These are phyloP conservation scores for Drosophila fungiperda DNA, from an alignment of 2,888 invertebrate genomes.

Conservation along the genomic window DNA sequence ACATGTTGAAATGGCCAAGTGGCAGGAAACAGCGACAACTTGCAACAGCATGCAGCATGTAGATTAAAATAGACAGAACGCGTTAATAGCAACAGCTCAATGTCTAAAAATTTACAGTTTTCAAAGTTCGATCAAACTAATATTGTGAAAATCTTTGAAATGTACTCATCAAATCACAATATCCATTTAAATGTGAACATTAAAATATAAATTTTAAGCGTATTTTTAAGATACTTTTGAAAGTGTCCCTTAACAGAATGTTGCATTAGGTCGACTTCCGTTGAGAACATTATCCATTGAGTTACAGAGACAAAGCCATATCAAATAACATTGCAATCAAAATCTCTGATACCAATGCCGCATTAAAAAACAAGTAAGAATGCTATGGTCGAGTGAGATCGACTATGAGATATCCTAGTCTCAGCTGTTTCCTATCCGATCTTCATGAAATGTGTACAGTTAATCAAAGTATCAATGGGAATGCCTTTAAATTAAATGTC, in stretches of 20 bases:
- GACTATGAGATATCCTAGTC: not conserved
- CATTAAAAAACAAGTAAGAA: not conserved
- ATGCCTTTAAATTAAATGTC: too few relatives aligned
- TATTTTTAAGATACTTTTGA: slow-evolving; percentile 24
- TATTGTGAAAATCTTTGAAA: not conserved
- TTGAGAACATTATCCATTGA: slow-evolving; percentile 9
- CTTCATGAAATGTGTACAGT: not conserved
- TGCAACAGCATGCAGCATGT: slow-evolving; percentile 20
- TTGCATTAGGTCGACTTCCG: slow-evolving; percentile 32
- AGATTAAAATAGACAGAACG: not conserved
- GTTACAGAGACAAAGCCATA: slow-evolving; percentile 30
- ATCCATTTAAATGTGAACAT: slow-evolving; percentile 3
- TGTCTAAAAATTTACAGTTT: not conserved
- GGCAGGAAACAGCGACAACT: slow-evolving; percentile 1
- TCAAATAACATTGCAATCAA: slow-evolving; percentile 51
- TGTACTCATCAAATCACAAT: not conserved
- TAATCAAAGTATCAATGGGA: not conserved
- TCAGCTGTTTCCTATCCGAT: not conserved
- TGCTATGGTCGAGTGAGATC: not conserved
- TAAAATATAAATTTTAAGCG: slow-evolving; percentile 3
- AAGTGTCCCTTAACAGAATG: slow-evolving; percentile 24
- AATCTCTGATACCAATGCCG: slow-evolving; percentile 26
- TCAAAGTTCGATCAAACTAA: not conserved
- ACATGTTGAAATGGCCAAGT: slow-evolving; percentile 47
- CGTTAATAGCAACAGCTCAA: not conserved